Conservation (phyloP, 2,113 vertebrate genomes). For the Crotalus tigris region DNA sequence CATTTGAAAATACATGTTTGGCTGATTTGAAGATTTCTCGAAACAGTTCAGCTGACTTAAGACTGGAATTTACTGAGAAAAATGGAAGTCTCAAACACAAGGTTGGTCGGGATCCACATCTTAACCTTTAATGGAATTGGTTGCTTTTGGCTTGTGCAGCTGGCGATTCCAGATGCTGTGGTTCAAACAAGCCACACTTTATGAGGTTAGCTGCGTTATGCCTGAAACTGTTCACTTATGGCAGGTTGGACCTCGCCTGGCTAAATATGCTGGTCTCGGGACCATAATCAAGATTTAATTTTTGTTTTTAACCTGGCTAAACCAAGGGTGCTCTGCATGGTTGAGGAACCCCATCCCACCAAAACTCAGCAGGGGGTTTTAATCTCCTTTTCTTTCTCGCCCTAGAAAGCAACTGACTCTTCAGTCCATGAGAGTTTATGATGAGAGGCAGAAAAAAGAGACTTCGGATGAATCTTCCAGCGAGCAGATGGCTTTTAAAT, state of each 20-base stretch:
- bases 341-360: background rate
- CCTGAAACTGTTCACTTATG: background rate
- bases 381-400: background rate
- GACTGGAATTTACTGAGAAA: background rate
- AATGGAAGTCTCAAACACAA: background rate
- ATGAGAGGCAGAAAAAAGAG: slow-evolving; percentile 94
- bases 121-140: background rate
- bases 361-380: background rate
- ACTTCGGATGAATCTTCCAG: slow-evolving; percentile 95
- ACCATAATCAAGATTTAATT: background rate
- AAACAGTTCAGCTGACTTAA: background rate
- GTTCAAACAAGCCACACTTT: background rate
- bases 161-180: background rate
- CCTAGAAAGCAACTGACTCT: slow-evolving; percentile 93
- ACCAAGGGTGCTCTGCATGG: background rate
- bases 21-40: background rate
- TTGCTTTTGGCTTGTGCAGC: background rate
- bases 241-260: background rate
- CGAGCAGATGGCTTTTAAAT: slow-evolving; percentile 89
- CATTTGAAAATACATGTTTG: background rate
- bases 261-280: background rate
- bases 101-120: background rate
- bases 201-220: background rate
- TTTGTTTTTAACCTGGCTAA: background rate
- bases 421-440: slow-evolving; percentile 93